phyloP scores from a whole-genome alignment of 2,797 vertebrate species.

The Stomatorhinus walkeri region DNA sequence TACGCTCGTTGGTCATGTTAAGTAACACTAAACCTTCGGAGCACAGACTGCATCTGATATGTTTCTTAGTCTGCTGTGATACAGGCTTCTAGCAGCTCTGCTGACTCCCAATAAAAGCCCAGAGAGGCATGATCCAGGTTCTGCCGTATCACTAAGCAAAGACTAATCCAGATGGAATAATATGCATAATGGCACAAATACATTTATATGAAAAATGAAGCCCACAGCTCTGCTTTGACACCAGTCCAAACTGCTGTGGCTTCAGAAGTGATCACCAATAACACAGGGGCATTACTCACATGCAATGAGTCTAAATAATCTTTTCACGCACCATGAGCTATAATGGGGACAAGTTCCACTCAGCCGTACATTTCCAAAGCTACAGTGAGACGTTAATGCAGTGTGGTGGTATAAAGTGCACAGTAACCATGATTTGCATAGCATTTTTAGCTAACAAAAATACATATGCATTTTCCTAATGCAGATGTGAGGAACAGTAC shows the following conservation, averaged over 20 bases:
- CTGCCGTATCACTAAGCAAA: neutral
- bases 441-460: neutral
- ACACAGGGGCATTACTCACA: neutral
- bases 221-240: neutral
- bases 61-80: neutral
- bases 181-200: neutral
- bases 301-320: neutral
- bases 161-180: neutral
- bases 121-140: neutral
- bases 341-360: neutral
- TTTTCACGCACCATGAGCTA: neutral
- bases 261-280: constrained; percentile 1
- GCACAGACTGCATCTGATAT: neutral
- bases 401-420: neutral
- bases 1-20: neutral
- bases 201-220: neutral
- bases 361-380: neutral
- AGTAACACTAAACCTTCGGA: neutral
- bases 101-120: neutral
- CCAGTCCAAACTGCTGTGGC: neutral
- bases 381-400: neutral
- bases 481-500: neutral
- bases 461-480: neutral
- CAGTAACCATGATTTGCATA: neutral
- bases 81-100: neutral